These are phyloP conservation scores for Notothenia rossii DNA, from an alignment of 2,113 vertebrate species.

Conservation along the genomic window DNA sequence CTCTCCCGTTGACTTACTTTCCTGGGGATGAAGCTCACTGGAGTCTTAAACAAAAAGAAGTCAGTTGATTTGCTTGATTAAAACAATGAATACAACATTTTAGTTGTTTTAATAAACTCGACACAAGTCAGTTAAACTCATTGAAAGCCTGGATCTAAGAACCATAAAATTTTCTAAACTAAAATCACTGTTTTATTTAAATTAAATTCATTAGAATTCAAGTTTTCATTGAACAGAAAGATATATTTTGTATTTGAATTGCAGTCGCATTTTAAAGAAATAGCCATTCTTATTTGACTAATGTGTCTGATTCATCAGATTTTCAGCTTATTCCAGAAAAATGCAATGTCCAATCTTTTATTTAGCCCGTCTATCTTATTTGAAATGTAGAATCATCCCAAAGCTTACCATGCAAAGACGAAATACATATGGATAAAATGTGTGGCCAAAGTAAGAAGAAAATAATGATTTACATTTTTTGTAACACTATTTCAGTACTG, in stretches of 20 bases:
- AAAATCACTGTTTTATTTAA: conserved; percentile 12
- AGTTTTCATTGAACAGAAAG: background rate
- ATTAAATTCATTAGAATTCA: background rate
- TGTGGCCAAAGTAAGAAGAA: no score
- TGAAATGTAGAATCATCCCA: background rate
- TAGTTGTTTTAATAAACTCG: no score
- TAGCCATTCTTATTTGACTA: background rate
- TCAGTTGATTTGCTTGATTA: background rate
- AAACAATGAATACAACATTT: background rate
- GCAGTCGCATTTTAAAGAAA: background rate
- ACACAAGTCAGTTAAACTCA: no score
- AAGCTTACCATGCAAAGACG: background rate
- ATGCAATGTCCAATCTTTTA: background rate
- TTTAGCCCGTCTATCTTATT: background rate
- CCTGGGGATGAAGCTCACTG: background rate
- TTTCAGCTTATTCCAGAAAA: background rate
- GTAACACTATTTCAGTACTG: background rate
- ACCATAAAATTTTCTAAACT: conserved; percentile 43
- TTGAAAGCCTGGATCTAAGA: background rate
- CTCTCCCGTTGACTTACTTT: background rate
- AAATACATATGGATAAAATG: background rate
- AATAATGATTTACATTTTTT: no score
- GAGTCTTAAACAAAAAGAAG: conserved; percentile 35
- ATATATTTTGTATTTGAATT: no score
- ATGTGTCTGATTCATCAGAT: background rate